Evolutionary conservation across 2,888 invertebrate species (phyloP).

Genomic region (Netelia inedita): DNA sequence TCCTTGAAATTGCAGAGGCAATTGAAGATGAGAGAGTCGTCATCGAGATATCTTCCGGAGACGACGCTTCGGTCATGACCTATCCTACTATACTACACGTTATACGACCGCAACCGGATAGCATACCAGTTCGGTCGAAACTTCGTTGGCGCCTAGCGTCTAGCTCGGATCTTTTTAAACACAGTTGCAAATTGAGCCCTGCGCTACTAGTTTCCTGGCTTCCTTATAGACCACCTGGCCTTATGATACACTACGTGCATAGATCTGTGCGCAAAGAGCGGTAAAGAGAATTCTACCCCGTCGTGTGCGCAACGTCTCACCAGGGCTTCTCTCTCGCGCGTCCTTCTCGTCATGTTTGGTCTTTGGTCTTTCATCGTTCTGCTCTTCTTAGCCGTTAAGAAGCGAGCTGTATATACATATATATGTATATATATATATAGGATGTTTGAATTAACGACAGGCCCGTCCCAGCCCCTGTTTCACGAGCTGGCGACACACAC

Average conservation of each 20-base stretch:
- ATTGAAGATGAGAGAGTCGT: conserved; percentile 39
- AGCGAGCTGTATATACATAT: conserved; percentile 54
- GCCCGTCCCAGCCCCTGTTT: conserved; percentile 49
- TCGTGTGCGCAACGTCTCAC: conserved; percentile 27
- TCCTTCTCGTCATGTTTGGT: conserved; percentile 56
- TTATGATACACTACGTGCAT: conserved; percentile 42
- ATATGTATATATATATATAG: too few relatives aligned
- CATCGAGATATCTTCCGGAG: conserved; percentile 15
- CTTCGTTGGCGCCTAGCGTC: conserved; percentile 1
- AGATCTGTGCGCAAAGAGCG: conserved; percentile 23
- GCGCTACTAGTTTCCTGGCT: conserved; percentile 44
- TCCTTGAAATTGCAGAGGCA: conserved; percentile 8
- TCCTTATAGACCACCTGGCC: conserved; percentile 58
- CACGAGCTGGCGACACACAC: conserved; percentile 57
- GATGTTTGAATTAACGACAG: conserved; percentile 58
- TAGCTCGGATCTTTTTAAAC: conserved; percentile 19
- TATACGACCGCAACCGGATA: conserved; percentile 23
- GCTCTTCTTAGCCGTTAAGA: conserved; percentile 58
- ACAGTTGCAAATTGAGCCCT: conserved; percentile 44
- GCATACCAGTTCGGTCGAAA: conserved; percentile 26
- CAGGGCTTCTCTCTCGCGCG: conserved; percentile 38
- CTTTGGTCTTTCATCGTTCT: conserved; percentile 70
- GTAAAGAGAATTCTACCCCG: conserved; percentile 49
- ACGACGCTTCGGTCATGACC: conserved; percentile 17
- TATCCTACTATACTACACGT: conserved; percentile 8